Evolutionary conservation across 35 echinoderm and acorn worm genomes (phyloP).

Genomic region (Diadema setosum): DNA sequence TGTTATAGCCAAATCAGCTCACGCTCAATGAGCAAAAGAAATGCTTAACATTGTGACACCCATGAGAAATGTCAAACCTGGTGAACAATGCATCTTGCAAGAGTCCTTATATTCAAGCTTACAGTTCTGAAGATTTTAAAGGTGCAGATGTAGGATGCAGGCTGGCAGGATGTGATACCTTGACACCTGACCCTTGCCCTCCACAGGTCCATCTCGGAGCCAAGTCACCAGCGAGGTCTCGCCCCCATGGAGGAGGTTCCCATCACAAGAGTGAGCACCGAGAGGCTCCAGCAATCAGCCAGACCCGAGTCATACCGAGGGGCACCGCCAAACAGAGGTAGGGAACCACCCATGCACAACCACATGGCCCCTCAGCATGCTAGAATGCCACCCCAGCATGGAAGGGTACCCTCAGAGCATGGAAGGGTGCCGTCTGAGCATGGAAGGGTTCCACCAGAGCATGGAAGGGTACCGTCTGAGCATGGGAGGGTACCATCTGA

Average conservation of each 20-base stretch:
- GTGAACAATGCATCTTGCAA: too few relatives aligned
- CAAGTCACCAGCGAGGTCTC: constrained; percentile 15
- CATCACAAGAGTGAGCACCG: neutral
- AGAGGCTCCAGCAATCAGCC: neutral
- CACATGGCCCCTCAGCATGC: neutral
- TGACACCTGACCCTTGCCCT: neutral
- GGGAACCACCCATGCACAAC: neutral
- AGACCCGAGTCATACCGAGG: neutral
- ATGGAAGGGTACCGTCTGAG: neutral
- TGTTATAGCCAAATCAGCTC: too few relatives aligned
- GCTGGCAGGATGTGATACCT: neutral
- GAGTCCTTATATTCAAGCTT: too few relatives aligned
- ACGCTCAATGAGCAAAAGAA: too few relatives aligned
- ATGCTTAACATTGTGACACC: too few relatives aligned
- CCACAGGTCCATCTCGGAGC: neutral
- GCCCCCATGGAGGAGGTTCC: constrained; percentile 4
- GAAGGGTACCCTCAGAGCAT: neutral
- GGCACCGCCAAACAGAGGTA: neutral
- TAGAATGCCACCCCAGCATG: neutral
- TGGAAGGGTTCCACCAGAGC: neutral
- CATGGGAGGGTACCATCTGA: neutral
- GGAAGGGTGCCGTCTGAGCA: neutral
- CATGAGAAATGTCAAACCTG: too few relatives aligned
- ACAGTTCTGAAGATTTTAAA: too few relatives aligned
- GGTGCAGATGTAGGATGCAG: too few relatives aligned